A percentile compares a stretch with the other conserved stretches of the same genome.
Conservation (phyloP, 2,888 invertebrate species). For the Drosophila nr. perissopoda region DNA sequence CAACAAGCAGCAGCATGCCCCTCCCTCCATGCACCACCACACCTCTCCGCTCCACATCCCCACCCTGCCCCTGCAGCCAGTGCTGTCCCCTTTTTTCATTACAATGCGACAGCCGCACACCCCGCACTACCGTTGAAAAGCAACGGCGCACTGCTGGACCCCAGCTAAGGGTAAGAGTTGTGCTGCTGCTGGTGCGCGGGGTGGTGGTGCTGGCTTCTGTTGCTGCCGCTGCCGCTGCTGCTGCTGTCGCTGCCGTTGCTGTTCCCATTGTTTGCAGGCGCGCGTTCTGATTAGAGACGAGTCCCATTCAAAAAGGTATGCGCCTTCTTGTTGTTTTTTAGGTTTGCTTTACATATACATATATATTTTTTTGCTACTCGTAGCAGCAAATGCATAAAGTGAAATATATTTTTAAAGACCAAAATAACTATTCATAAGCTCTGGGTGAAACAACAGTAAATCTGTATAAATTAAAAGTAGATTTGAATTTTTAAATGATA, state of each 20-base stretch:
- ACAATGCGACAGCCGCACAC: conserved; percentile 52
- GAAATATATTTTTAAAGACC: conserved; percentile 46
- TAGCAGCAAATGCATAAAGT: conserved; percentile 50
- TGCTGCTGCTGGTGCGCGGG: conserved; percentile 4
- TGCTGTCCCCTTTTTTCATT: conserved; percentile 69
- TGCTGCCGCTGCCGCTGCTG: not conserved
- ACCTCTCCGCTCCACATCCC: not conserved
- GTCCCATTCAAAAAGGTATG: conserved; percentile 66
- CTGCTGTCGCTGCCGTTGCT: conserved; percentile 22
- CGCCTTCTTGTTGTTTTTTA: conserved; percentile 26
- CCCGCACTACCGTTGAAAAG: conserved; percentile 31
- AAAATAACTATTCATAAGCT: conserved; percentile 29
- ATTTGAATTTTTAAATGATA: conserved; percentile 5
- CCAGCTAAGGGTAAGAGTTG: conserved; percentile 4
- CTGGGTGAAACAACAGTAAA: conserved; percentile 9
- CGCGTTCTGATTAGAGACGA: conserved; percentile 74
- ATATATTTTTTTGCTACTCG: not conserved
- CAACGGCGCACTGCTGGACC: conserved; percentile 21
- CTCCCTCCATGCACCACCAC: not conserved
- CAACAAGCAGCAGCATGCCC: conserved; percentile 63
- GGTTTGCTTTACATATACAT: conserved; percentile 2
- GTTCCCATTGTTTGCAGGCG: conserved; percentile 75
- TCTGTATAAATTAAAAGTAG: conserved; percentile 12
- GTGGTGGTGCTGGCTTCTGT: conserved; percentile 16
- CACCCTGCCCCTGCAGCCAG: not conserved